A percentile compares a stretch with the other conserved stretches of the same genome.
Evolutionary conservation across 2,797 vertebrate genomes (phyloP).

Genomic region (Sebastes minor): DNA sequence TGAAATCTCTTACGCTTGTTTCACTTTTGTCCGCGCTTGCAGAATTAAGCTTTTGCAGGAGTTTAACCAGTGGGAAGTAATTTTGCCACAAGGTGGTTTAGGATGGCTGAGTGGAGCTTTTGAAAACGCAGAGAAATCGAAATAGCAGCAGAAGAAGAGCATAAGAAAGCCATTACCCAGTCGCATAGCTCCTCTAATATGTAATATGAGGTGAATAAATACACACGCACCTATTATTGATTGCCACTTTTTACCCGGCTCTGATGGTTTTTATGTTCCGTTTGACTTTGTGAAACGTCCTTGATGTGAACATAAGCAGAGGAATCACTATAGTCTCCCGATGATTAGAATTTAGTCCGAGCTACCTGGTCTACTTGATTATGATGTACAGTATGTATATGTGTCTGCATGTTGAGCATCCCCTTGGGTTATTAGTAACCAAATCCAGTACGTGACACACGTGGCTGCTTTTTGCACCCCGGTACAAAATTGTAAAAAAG

Average conservation of each 20-base stretch:
- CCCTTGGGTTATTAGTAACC: conserved; percentile 54
- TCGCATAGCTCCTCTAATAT: not conserved
- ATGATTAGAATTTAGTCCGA: conserved; percentile 28
- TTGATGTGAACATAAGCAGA: conserved; percentile 34
- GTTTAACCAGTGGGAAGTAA: conserved; percentile 32
- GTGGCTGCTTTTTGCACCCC: conserved; percentile 7
- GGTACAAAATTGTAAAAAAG: conserved; percentile 45
- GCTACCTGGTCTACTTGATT: not conserved
- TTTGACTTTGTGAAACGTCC: conserved; percentile 56
- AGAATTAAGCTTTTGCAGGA: conserved; percentile 1
- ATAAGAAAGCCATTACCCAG: conserved; percentile 34
- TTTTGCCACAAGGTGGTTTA: conserved; percentile 19
- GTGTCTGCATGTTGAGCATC: conserved; percentile 10
- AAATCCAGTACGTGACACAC: conserved; percentile 23
- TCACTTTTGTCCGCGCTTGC: conserved; percentile 19
- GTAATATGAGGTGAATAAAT: conserved; percentile 40
- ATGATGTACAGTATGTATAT: not conserved
- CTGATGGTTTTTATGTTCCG: conserved; percentile 47
- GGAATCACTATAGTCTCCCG: not conserved
- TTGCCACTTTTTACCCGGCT: conserved; percentile 23
- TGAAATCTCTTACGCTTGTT: conserved; percentile 15
- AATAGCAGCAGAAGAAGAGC: not conserved
- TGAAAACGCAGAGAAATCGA: conserved; percentile 20
- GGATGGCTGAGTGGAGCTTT: conserved; percentile 21
- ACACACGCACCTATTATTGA: conserved; percentile 20